These are phyloP conservation scores for Drosophila baimaii DNA, from an alignment of 1,140 invertebrate genomes.

Conservation along the genomic window DNA sequence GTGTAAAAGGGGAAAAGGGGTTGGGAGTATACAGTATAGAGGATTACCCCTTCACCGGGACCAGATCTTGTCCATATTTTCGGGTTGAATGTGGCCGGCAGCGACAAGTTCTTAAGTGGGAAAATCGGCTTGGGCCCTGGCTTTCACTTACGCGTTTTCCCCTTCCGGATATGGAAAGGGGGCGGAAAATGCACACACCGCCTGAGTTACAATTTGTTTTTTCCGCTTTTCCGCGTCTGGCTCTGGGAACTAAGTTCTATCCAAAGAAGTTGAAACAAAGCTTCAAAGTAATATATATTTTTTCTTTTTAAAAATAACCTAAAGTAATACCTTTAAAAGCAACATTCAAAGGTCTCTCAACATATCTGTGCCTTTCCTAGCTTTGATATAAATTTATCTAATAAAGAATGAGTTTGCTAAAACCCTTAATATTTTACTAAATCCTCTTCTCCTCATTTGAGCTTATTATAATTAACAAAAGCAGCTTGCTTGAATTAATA, in stretches of 20 bases:
- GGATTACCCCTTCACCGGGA: neutral
- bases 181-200: neutral
- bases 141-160: slow-evolving; percentile 15
- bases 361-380: too few species aligned
- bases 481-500: slow-evolving; percentile 14
- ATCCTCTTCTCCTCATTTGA: neutral
- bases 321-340: too few species aligned
- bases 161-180: neutral
- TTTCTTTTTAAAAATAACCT: too few species aligned
- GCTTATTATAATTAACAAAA: slow-evolving; percentile 18
- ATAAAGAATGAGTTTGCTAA: too few species aligned
- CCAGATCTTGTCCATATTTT: slow-evolving; percentile 20
- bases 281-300: neutral
- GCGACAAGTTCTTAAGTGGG: slow-evolving; percentile 73
- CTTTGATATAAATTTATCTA: too few species aligned
- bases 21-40: neutral
- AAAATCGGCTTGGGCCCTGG: slow-evolving; percentile 42
- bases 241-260: neutral
- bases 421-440: neutral
- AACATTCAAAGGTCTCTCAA: too few species aligned
- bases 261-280: neutral
- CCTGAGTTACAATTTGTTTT: slow-evolving; percentile 57
- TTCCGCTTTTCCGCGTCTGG: too few species aligned
- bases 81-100: slow-evolving; percentile 36
- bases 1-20: neutral